These are phyloP conservation scores for Tautogolabrus adspersus DNA, from an alignment of 2,113 vertebrate genomes.

Conservation along the genomic window DNA sequence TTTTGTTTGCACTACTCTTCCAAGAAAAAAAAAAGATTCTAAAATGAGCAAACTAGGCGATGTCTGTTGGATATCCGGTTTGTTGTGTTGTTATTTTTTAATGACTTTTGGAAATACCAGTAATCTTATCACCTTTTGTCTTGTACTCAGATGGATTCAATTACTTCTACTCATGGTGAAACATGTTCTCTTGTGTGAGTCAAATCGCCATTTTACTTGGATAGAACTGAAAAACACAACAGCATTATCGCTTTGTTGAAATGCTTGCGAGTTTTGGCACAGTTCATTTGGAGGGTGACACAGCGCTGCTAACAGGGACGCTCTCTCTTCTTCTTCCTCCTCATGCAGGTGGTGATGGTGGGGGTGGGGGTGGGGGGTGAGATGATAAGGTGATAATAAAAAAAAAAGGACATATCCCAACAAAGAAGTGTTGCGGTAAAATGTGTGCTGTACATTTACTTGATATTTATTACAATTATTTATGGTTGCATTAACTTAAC, in stretches of 20 bases:
- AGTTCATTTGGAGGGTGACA: constrained; percentile 72
- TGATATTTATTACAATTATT: constrained; percentile 99
- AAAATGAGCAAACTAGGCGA: constrained; percentile 70
- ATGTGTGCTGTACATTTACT: constrained; percentile 93
- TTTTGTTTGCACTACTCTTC: constrained; percentile 75
- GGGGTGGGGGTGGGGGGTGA: neutral
- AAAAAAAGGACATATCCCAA: constrained; percentile 79
- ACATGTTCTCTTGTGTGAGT: constrained; percentile 79
- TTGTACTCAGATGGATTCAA: constrained; percentile 75
- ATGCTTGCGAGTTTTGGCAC: constrained; percentile 61
- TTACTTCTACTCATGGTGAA: constrained; percentile 79
- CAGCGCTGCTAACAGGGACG: constrained; percentile 84
- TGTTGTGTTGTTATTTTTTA: constrained; percentile 74
- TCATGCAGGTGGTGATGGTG: neutral
- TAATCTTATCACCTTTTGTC: constrained; percentile 74
- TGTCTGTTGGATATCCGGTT: constrained; percentile 77
- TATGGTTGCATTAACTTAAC: constrained; percentile 96
- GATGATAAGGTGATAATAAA: constrained; percentile 65
- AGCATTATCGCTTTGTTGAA: constrained; percentile 52
- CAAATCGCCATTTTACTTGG: constrained; percentile 70
- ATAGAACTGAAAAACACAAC: constrained; percentile 55
- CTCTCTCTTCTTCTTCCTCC: constrained; percentile 71
- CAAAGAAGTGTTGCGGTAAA: constrained; percentile 82
- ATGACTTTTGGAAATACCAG: constrained; percentile 69
- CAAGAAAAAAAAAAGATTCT: constrained; percentile 62